Conservation (phyloP, 2,888 invertebrate species). For the Troides aeacus region DNA sequence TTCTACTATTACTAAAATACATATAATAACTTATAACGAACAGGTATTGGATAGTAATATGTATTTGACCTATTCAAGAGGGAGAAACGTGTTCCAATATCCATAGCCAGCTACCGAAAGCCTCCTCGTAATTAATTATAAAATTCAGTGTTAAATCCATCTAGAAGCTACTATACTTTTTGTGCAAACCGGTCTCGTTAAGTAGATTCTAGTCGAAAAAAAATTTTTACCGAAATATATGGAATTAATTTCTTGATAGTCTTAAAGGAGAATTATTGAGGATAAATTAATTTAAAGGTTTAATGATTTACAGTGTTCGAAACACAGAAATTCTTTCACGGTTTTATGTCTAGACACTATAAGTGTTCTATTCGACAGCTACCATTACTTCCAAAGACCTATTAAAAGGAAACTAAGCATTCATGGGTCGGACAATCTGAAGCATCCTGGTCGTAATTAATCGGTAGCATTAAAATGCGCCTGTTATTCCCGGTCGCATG, state of each 20-base stretch:
- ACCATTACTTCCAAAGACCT: background rate
- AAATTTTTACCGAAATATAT: background rate
- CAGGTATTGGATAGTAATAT: background rate
- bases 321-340: background rate
- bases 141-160: conserved; percentile 7
- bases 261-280: background rate
- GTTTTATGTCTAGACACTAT: background rate
- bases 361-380: background rate
- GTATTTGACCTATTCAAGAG: background rate
- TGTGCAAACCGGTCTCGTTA: conserved; percentile 13
- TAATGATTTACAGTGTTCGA: background rate
- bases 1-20: background rate
- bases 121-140: conserved; percentile 11
- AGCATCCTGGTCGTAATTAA: conserved; percentile 32
- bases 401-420: background rate
- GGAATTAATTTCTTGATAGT: background rate
- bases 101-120: background rate
- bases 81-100: background rate
- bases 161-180: conserved; percentile 7
- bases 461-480: conserved; percentile 47
- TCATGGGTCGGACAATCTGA: background rate
- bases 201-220: background rate
- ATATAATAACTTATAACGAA: background rate
- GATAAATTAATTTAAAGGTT: background rate
- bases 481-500: conserved; percentile 59